Evolutionary conservation across 2,113 vertebrate genomes (phyloP).

Genomic region (Pan paniscus): DNA sequence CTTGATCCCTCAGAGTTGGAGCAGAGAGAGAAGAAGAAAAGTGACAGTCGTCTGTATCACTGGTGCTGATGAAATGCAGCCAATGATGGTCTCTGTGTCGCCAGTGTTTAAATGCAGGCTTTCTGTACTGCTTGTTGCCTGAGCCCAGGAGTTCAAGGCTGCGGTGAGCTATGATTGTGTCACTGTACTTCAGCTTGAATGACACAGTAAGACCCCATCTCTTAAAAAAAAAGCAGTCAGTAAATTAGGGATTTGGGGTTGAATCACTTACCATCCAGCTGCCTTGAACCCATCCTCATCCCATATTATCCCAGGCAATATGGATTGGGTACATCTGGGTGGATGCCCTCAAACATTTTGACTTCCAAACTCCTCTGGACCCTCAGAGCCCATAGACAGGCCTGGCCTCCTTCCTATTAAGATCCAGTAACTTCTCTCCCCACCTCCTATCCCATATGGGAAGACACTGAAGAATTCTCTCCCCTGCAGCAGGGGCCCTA

Average conservation of each 20-base stretch:
- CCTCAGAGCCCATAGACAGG: background rate
- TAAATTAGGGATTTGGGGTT: background rate
- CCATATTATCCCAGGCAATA: background rate
- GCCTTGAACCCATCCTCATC: background rate
- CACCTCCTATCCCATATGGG: background rate
- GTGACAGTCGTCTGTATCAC: background rate
- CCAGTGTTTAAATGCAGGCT: accelerated
- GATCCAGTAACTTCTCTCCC: background rate
- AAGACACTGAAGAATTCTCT: background rate
- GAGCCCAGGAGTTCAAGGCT: background rate
- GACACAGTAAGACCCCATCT: background rate
- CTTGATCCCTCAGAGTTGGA: background rate
- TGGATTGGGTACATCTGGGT: background rate
- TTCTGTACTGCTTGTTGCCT: background rate
- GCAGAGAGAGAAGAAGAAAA: background rate
- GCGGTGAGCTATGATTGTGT: background rate
- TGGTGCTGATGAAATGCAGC: background rate
- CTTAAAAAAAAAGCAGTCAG: background rate
- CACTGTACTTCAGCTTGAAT: background rate
- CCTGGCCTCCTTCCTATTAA: background rate
- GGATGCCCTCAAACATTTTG: background rate
- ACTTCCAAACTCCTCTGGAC: no score
- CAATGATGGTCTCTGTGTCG: accelerated
- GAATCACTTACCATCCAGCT: background rate
- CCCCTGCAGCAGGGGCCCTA: background rate